Conservation (phyloP, 92 coral and sea anemone genomes). For the Diadumene lineata region DNA sequence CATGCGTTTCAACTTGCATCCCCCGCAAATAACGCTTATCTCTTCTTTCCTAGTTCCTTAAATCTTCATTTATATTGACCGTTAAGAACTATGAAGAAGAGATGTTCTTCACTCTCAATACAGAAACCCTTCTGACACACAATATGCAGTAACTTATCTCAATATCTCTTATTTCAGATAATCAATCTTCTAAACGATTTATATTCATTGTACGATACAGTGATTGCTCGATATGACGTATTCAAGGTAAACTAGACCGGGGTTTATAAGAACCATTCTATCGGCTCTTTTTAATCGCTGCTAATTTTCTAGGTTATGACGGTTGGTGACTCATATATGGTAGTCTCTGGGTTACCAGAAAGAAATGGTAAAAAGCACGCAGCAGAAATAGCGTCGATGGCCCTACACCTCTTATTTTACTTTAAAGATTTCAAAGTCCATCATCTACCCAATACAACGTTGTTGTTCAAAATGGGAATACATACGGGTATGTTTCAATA, state of each 20-base stretch:
- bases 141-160: neutral
- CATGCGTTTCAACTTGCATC: too few species aligned
- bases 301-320: slow-evolving; percentile 76
- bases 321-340: slow-evolving; percentile 75
- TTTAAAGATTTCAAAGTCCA: slow-evolving; percentile 70
- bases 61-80: too few species aligned
- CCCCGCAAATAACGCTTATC: too few species aligned
- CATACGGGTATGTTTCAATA: slow-evolving; percentile 87
- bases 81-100: too few species aligned
- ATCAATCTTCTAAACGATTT: slow-evolving; percentile 81
- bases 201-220: slow-evolving; percentile 77
- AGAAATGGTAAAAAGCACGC: slow-evolving; percentile 88
- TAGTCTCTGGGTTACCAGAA: slow-evolving; percentile 89
- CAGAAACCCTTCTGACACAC: neutral
- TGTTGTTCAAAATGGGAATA: slow-evolving; percentile 80
- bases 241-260: slow-evolving; percentile 62
- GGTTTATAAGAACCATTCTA: neutral
- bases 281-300: too few species aligned
- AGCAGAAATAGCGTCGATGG: slow-evolving; percentile 81
- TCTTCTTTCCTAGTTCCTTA: too few species aligned
- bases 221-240: slow-evolving; percentile 77
- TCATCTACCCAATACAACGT: slow-evolving; percentile 57
- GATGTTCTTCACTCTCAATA: too few species aligned
- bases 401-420: slow-evolving; percentile 69
- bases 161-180: slow-evolving; percentile 39